A percentile compares a stretch with the other conserved stretches of the same genome.
Evolutionary conservation across 2,888 invertebrate species (phyloP).

Genomic region (Saturnia pavonia): DNA sequence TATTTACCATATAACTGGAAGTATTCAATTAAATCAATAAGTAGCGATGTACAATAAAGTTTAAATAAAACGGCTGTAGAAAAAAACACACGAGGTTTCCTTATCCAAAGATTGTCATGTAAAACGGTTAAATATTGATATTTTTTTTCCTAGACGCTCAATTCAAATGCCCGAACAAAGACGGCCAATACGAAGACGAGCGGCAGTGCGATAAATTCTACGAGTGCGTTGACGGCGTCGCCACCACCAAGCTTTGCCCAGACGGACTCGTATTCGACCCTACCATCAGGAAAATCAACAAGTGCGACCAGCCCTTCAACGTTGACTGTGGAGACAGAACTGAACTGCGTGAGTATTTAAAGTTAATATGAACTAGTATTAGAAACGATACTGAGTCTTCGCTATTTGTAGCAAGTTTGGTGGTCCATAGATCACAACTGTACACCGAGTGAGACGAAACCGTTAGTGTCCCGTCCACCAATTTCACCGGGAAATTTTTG

Average conservation of each 20-base stretch:
- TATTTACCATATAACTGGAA: not conserved
- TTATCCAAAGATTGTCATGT: not conserved
- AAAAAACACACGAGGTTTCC: not conserved
- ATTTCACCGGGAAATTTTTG: no score
- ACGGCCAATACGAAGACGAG: conserved; percentile 90
- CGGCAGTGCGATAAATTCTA: conserved; percentile 94
- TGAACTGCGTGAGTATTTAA: conserved; percentile 89
- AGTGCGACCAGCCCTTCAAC: conserved; percentile 96
- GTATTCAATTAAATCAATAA: no score
- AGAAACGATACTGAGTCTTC: not conserved
- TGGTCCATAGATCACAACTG: not conserved
- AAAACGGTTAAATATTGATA: not conserved
- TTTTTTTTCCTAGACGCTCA: conserved; percentile 77
- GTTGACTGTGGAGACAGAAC: conserved; percentile 94
- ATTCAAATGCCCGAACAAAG: conserved; percentile 90
- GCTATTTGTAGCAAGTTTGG: not conserved
- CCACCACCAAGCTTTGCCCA: conserved; percentile 89
- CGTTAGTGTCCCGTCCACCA: no score
- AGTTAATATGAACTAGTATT: not conserved
- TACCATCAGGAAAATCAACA: conserved; percentile 91
- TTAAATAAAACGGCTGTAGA: no score
- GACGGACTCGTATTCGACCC: conserved; percentile 95
- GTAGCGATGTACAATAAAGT: no score
- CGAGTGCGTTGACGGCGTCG: conserved; percentile 87
- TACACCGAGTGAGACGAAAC: no score